Conservation (phyloP, 2,113 vertebrate genomes). For the Tychaedon coryphoeus region DNA sequence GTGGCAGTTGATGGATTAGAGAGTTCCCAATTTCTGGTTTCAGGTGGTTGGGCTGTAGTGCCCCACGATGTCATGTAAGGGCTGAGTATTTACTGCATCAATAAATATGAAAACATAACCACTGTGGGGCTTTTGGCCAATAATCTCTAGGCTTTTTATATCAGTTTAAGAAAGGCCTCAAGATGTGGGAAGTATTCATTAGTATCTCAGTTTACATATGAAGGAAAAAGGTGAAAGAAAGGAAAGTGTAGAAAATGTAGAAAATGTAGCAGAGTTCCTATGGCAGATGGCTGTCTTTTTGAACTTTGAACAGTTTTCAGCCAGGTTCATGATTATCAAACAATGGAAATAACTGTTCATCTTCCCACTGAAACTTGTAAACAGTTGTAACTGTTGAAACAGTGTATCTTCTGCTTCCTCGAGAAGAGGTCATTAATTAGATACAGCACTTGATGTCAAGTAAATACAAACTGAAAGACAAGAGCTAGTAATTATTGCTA, state of each 20-base stretch:
- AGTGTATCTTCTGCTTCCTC: neutral
- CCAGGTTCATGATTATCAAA: neutral
- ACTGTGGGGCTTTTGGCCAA: neutral
- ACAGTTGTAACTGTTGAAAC: too few relatives aligned
- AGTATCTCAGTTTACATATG: neutral
- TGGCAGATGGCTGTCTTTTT: neutral
- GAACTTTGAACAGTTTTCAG: neutral
- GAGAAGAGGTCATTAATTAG: neutral
- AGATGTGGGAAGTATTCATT: neutral
- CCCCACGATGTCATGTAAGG: neutral
- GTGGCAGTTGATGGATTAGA: neutral
- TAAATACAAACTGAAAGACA: neutral
- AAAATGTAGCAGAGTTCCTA: neutral
- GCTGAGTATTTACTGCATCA: slow-evolving; percentile 1
- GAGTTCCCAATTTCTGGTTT: neutral
- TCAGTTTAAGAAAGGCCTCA: neutral
- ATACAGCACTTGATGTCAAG: neutral
- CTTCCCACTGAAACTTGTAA: neutral
- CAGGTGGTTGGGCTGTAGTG: neutral
- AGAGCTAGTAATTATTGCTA: neutral
- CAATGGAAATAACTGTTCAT: neutral
- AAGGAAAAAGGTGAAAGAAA: neutral
- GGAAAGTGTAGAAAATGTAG: too few relatives aligned
- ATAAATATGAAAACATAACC: slow-evolving; percentile 8
- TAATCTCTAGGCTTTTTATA: neutral